Conservation (phyloP, 2,113 vertebrate genomes). For the Sturnira hondurensis region DNA sequence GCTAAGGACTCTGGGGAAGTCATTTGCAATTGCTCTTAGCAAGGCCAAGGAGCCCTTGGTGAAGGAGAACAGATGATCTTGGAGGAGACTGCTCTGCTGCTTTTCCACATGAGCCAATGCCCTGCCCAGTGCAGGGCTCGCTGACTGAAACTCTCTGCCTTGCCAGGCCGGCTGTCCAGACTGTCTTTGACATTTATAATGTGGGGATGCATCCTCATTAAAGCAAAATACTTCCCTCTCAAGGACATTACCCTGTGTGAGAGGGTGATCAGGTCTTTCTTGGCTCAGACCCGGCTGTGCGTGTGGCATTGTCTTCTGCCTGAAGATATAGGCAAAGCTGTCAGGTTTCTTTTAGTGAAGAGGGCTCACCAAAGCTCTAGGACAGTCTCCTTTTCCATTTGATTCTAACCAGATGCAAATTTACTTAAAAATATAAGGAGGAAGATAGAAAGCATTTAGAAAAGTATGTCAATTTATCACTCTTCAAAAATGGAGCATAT, state of each 20-base stretch:
- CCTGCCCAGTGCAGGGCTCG: background rate
- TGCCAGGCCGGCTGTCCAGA: constrained; percentile 28
- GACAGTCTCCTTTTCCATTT: background rate
- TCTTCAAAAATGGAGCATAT: background rate
- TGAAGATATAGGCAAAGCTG: constrained; percentile 25
- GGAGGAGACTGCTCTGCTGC: background rate
- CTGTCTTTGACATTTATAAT: constrained; percentile 72
- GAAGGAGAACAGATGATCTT: background rate
- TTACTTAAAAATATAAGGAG: background rate
- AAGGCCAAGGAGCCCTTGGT: background rate
- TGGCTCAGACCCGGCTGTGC: background rate
- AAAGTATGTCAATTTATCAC: background rate
- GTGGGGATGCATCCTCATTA: constrained; percentile 30
- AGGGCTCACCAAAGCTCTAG: background rate
- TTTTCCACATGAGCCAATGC: background rate
- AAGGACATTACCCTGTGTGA: constrained; percentile 35
- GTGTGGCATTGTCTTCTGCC: background rate
- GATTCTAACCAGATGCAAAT: background rate
- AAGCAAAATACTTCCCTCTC: constrained; percentile 39
- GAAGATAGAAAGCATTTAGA: background rate
- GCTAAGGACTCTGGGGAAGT: background rate
- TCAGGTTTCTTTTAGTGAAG: background rate
- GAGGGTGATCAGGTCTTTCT: constrained; percentile 57
- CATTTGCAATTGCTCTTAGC: background rate
- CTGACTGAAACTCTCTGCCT: background rate